phyloP scores from a whole-genome alignment of 2,113 vertebrate species.

The Bos taurus region DNA sequence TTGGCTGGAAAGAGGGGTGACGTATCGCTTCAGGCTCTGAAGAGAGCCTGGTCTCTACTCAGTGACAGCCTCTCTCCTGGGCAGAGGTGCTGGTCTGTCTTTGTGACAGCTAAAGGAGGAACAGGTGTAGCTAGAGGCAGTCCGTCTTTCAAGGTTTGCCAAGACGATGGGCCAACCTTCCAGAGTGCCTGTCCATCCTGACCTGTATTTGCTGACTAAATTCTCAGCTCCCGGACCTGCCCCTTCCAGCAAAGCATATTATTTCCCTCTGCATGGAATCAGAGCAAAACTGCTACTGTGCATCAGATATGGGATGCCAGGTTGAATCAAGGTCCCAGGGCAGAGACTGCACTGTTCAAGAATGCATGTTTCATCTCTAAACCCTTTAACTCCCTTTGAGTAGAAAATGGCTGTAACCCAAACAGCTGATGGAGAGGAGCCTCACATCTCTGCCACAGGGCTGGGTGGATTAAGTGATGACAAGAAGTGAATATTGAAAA shows the following conservation, averaged over 20 bases:
- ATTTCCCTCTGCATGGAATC: background rate
- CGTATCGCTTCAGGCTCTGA: conserved; percentile 33
- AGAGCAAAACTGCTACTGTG: background rate
- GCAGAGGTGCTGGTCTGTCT: background rate
- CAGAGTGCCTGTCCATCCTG: conserved; percentile 8
- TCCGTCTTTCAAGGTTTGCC: conserved; percentile 16
- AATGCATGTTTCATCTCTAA: conserved; percentile 1
- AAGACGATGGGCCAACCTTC: background rate
- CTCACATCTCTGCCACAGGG: background rate
- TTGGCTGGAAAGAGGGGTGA: conserved; percentile 25
- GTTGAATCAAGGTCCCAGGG: background rate
- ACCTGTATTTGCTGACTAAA: conserved; percentile 22
- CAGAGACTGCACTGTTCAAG: background rate
- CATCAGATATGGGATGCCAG: background rate
- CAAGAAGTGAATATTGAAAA: background rate
- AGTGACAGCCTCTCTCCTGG: conserved; percentile 30
- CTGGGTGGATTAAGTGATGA: background rate
- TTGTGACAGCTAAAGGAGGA: conserved; percentile 49
- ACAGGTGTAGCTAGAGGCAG: background rate
- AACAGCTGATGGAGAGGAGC: background rate
- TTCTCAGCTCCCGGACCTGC: background rate
- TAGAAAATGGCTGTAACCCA: background rate
- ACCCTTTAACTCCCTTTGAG: background rate
- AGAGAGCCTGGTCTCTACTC: background rate
- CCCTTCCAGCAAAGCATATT: conserved; percentile 7